phyloP scores from a whole-genome alignment of 1,140 invertebrate species.

The Teleogryllus occipitalis region DNA sequence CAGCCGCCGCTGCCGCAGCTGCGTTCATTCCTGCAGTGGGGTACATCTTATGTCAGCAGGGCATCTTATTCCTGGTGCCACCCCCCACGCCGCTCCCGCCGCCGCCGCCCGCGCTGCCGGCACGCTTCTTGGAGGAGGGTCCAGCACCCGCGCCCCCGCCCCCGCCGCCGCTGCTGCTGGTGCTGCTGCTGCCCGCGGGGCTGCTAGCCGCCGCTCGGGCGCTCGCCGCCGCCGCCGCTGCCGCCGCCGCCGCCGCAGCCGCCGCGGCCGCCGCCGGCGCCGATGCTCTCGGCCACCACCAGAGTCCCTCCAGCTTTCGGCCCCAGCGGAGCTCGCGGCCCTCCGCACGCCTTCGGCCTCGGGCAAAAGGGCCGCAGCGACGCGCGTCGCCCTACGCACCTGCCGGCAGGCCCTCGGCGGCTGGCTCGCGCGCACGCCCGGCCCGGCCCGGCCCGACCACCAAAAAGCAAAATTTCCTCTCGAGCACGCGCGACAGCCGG shows the following conservation, averaged over 20 bases:
- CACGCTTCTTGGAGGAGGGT: not conserved
- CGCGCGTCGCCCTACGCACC: not conserved
- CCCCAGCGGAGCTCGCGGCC: not conserved
- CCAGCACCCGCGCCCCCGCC: not conserved
- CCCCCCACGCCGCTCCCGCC: not conserved
- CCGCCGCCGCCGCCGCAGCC: not conserved
- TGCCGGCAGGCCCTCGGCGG: not conserved
- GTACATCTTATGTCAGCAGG: conserved; percentile 25
- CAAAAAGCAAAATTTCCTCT: not conserved
- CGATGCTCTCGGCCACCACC: conserved; percentile 7
- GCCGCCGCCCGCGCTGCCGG: not conserved
- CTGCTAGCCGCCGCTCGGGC: conserved; percentile 5
- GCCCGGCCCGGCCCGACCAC: not conserved
- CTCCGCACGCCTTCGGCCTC: not conserved
- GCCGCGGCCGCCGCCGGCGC: not conserved
- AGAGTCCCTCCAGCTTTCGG: conserved; percentile 15
- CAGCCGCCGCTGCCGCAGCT: conserved; percentile 48
- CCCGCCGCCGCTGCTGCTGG: not conserved
- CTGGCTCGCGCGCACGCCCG: no score
- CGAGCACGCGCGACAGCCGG: not conserved
- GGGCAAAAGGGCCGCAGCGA: not conserved
- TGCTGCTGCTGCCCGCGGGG: conserved; percentile 6
- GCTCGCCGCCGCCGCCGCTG: conserved; percentile 7
- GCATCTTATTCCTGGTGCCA: conserved; percentile 14
- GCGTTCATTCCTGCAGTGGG: conserved; percentile 47